phyloP scores from a whole-genome alignment of 2,113 vertebrate genomes.

The human (Homo sapiens) region DNA sequence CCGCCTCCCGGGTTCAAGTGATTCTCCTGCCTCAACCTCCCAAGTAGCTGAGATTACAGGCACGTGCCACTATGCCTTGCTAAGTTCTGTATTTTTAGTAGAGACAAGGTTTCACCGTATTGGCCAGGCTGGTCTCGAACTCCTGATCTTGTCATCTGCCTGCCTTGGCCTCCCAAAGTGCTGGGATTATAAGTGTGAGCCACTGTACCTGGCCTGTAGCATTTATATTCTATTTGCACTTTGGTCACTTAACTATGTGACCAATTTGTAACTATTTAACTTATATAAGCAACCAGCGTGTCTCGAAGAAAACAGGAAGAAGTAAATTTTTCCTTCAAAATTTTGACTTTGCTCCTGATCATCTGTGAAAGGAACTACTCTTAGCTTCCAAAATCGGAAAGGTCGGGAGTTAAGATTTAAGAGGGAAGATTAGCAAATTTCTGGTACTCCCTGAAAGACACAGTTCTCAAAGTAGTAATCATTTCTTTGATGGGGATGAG shows the following conservation, averaged over 20 bases:
- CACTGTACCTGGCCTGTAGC: too few relatives aligned
- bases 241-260: not conserved
- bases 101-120: too few relatives aligned
- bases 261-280: not conserved
- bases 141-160: too few relatives aligned
- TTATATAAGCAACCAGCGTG: not conserved
- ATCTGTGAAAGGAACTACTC: not conserved
- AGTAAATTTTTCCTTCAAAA: not conserved
- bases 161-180: too few relatives aligned
- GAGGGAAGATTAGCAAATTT: not conserved
- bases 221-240: constrained; percentile 12
- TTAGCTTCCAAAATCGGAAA: constrained; percentile 4
- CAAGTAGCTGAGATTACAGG: too few relatives aligned
- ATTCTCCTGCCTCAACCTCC: too few relatives aligned
- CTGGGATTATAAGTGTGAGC: too few relatives aligned
- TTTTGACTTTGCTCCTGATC: not conserved
- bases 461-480: not conserved
- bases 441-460: not conserved
- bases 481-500: not conserved
- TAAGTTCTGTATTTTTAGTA: too few relatives aligned
- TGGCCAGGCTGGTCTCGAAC: too few relatives aligned
- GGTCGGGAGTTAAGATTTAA: not conserved
- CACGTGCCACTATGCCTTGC: too few relatives aligned
- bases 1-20: too few relatives aligned
- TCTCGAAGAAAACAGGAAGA: not conserved